Conservation (phyloP, 2,888 invertebrate species). For the Parascotia fuliginaria region DNA sequence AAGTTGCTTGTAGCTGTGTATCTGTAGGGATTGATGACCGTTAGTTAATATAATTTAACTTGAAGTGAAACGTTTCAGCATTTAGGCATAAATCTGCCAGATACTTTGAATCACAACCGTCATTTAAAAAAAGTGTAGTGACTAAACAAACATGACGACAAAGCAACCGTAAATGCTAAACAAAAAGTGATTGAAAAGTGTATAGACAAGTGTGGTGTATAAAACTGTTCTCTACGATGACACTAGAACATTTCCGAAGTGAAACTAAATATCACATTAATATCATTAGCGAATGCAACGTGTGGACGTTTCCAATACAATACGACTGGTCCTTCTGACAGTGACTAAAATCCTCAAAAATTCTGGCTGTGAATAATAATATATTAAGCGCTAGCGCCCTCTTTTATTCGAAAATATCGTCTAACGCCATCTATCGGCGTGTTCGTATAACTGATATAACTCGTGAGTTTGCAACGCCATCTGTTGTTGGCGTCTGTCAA, state of each 20-base stretch:
- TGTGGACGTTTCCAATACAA: constrained; percentile 39
- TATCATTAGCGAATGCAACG: constrained; percentile 29
- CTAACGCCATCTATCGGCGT: constrained; percentile 8
- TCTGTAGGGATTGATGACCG: too few species aligned
- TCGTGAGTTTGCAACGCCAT: constrained; percentile 31
- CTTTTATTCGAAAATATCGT: constrained; percentile 16
- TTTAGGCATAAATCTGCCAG: too few species aligned
- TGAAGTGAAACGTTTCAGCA: too few species aligned
- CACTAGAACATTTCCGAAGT: constrained; percentile 37
- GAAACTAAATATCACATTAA: constrained; percentile 35
- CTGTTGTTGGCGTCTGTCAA: constrained; percentile 34
- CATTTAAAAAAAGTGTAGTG: constrained; percentile 23
- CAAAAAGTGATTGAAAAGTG: constrained; percentile 1
- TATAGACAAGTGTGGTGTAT: constrained; percentile 7
- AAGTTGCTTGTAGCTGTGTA: too few species aligned
- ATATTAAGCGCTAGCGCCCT: constrained; percentile 8
- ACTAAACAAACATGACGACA: background rate
- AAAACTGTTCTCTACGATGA: constrained; percentile 34
- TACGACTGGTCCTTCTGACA: constrained; percentile 45
- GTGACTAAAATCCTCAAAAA: constrained; percentile 15
- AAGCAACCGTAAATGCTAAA: background rate
- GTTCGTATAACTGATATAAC: background rate
- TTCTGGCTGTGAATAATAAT: constrained; percentile 23
- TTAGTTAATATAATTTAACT: too few species aligned
- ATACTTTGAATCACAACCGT: background rate